Base-by-base conservation (phyloP, 2,797 vertebrate species). In the Thripadectes ignobilis region DNA sequence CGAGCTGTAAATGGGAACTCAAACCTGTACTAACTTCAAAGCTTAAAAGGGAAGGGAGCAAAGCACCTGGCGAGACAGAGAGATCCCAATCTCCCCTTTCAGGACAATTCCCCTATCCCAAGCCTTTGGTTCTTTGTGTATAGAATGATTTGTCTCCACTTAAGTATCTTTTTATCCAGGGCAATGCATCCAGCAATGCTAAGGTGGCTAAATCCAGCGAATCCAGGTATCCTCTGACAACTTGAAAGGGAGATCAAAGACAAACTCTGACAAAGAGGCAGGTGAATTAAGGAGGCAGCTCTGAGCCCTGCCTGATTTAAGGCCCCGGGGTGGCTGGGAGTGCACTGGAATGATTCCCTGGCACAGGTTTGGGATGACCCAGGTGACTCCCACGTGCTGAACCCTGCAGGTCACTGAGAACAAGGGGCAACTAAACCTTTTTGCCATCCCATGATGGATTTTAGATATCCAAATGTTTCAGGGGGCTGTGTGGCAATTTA, bases 31-130 rank as follows among this genome's bases (percentile, higher is more conserved):
- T 48, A 36, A 85, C 79, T 86, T 93, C 92, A 92, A 91, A 93
- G 73, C 51, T 45, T 38, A 29, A n/a, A 77, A 82, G 45, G 66
- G 36, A 83, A 88, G 48, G 85, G 48, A 90, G 90, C 45, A 88
- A 74, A 93, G 80, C 78, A 85, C 68, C 72, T 69, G 67, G 46
- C 73, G 71, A 69, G 41, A 24, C 45, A 26, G 58, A 75, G 48
- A 94, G 95, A 95, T 92, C n/a, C 65, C 69, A 78, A 92, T 95
- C 86, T 85, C 34, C n/a, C 38, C 51, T 73, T 74, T 49, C 76
- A 67, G 92, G 76, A 87, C 86, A 92, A 73, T 32, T 61, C 24
- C 34, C 38, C 48, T 36, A 7, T 14, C 30, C 58, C 1, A 0
- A 62, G 67, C 63, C 73, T 62, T 83, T 39, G 62, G 61, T 54